These are phyloP conservation scores for Drosophila repleta DNA, from an alignment of 1,140 invertebrate genomes.

Conservation along the genomic window DNA sequence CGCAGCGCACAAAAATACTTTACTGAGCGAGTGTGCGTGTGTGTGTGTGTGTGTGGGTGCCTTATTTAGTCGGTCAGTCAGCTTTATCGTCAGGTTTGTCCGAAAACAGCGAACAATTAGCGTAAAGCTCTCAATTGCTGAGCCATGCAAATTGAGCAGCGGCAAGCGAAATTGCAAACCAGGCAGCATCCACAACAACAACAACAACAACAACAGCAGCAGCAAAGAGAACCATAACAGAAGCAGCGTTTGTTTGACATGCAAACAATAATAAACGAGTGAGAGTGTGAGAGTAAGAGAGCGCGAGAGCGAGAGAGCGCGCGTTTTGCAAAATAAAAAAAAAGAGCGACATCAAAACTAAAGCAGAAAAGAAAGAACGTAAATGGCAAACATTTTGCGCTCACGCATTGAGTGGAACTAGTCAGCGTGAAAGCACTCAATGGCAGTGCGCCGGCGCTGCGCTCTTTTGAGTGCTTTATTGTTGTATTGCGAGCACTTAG, in stretches of 20 bases:
- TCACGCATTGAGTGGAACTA: constrained; percentile 28
- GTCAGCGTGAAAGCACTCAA: constrained; percentile 20
- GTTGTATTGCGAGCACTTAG: constrained; percentile 15
- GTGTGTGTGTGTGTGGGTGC: neutral
- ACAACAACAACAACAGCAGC: constrained; percentile 17
- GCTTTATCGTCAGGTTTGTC: constrained; percentile 35
- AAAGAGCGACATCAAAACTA: neutral
- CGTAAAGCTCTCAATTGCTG: constrained; percentile 51
- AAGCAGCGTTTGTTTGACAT: constrained; percentile 54
- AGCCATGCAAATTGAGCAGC: constrained; percentile 47
- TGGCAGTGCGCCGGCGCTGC: constrained; percentile 30
- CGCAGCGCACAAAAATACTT: constrained; percentile 3
- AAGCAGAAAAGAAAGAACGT: neutral
- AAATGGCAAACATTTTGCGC: constrained; percentile 16
- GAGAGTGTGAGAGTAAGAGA: neutral
- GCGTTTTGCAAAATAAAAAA: constrained; percentile 16
- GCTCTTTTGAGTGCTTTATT: constrained; percentile 19
- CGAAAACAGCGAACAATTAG: constrained; percentile 58
- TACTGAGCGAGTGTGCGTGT: neutral
- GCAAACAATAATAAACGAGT: constrained; percentile 71
- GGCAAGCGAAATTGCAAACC: constrained; percentile 31
- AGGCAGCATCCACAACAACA: constrained; percentile 19
- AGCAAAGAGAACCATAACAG: neutral
- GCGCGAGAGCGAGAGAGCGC: constrained; percentile 7
- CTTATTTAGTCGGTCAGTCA: constrained; percentile 21